Base-by-base conservation (phyloP, 2,113 vertebrate genomes). In the Dissostichus mawsoni region DNA sequence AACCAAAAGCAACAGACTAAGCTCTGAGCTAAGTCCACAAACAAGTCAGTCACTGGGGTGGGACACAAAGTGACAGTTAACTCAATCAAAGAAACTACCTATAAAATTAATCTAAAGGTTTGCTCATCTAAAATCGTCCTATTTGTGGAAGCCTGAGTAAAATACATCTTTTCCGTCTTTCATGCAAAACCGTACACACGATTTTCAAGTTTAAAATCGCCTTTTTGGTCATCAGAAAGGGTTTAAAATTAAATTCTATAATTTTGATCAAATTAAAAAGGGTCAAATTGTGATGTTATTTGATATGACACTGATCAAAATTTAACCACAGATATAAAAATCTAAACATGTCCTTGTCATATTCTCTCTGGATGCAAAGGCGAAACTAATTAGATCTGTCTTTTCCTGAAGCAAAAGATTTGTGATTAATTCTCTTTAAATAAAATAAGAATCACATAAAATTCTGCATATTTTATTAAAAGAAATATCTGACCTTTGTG, bases 1-100 rank as follows among this genome's bases (percentile, higher is more conserved):
- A 78, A 48, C 62, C 52, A 48, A 69, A 1, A n/a, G 41, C 56
- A 36, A 62, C 56, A 62, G 25, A 56, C 41, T 16, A 25, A 69
- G 36, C 13, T 8, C 12, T n/a, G 69, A 51, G 76, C 45, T 23
- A 25, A 16, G 36, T 47, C 47, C 4, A 14, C 62, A 56, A 52
- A 72, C 29, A 62, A 50, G 23, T 20, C 59, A 50, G 23, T 20
- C 59, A 61, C 16, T 6, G 18, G 29, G 16, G 57, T n/a, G 17
- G 13, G 10, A 56, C 20, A n/a, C 51, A 11, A 36, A 18, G 71
- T 25, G 16, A 44, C 53, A 25, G 16, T 18, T 45, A 45, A 69
- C 65, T 68, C 48, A n/a, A n/a, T 56, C 50, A 66, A 55, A 47
- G 44, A 50, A 18, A 17, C 33, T 47, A 48, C 20, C 51, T 20